Base-by-base conservation (phyloP, 2,888 invertebrate species). In the Nasonia oneida region DNA sequence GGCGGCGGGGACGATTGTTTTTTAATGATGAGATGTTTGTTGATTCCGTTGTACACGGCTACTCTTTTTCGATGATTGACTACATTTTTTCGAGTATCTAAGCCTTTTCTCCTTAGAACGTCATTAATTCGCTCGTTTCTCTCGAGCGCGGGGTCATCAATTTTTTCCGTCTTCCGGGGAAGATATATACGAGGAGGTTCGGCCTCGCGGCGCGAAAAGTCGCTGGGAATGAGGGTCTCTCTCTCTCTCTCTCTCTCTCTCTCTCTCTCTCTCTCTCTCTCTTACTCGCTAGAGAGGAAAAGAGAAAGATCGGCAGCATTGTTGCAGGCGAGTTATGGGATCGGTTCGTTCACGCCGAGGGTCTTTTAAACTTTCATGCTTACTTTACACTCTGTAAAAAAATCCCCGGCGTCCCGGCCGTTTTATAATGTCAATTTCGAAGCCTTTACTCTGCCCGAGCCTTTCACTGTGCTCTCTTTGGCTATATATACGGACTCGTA, bases 331-430 rank as follows among this genome's bases (percentile, higher is more conserved):
- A 83, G 71, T 83, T 83, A 86, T 86, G 76, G 73, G 57, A 75
- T 83, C 75, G n/a, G 78, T 81, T 85, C 77, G 39, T 73, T 67
- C 67, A 3, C 64, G 42, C 70, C 57, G 64, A 81, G 85, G 71
- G 57, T 77, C 85, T 83, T 86, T 83, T 84, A 84, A 83, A 83
- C 77, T 86, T 84, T 81, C 81, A 78, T 81, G 73, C 83, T 79
- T 83, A 83, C 83, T 83, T 83, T 75, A 79, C 79, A 79, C 79
- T 79, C 37, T 53, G 74, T 75, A 83, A 83, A 86, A 79, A 79
- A 82, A 79, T 86, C 57, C 74, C 57, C 76, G 47, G 18, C 33
- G 57, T 64, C 53, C 50, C 23, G 14, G 57, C 84, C 64, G 74
- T 74, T 78, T 79, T 79, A 71, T 42, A 82, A 81, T 74, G 64